Conservation (phyloP, 2,113 vertebrate species). For the Xiphorhynchus elegans region DNA sequence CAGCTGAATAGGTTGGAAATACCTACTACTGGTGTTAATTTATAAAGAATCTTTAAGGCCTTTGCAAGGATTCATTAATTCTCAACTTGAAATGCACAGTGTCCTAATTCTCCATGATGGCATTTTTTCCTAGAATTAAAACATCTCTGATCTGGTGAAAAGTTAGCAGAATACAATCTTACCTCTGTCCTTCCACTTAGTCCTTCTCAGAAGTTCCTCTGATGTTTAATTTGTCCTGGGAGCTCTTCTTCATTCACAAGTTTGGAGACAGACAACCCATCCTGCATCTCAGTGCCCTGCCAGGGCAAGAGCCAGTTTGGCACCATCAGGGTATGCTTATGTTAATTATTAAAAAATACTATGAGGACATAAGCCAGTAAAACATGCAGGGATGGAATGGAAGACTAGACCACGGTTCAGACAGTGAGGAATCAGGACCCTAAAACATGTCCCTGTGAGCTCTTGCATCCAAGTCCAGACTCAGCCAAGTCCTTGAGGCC, state of each 20-base stretch:
- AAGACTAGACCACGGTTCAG: neutral
- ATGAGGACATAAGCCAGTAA: neutral
- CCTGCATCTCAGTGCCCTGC: neutral
- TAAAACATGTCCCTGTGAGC: rapidly evolving
- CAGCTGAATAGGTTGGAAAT: neutral
- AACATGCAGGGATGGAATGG: neutral
- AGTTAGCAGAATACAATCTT: neutral
- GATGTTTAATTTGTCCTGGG: neutral
- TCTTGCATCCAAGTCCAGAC: neutral
- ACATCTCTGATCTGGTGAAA: neutral
- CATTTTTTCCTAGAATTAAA: neutral
- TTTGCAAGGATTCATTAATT: neutral
- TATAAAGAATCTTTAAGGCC: neutral
- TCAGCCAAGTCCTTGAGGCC: neutral
- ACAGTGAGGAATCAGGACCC: neutral
- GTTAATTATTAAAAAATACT: neutral
- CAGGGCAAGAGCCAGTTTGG: neutral
- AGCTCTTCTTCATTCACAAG: neutral
- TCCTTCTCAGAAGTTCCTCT: neutral
- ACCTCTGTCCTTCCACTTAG: neutral
- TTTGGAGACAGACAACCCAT: neutral
- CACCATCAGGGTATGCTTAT: rapidly evolving
- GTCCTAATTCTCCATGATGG: rapidly evolving
- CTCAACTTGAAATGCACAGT: neutral
- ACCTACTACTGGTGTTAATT: neutral